Conservation (phyloP, 1,140 invertebrate species). For the Onthophagus taurus region DNA sequence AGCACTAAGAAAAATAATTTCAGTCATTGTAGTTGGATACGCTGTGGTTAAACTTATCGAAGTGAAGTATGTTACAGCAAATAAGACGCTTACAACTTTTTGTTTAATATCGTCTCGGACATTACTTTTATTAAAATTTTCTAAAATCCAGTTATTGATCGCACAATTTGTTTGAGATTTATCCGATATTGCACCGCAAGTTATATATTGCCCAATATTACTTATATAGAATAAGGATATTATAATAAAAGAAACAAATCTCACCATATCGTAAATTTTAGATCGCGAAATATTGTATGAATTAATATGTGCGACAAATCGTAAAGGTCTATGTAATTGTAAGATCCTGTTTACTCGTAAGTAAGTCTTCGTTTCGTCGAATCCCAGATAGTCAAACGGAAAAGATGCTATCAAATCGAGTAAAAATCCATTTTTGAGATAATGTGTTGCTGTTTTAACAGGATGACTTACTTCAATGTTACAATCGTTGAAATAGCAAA, state of each 20-base stretch:
- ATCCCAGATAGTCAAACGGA: slow-evolving; percentile 9
- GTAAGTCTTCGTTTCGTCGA: neutral
- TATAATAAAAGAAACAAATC: slow-evolving; percentile 3
- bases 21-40: neutral
- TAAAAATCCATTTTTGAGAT: slow-evolving; percentile 17
- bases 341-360: slow-evolving; percentile 6
- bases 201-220: neutral
- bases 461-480: slow-evolving; percentile 17
- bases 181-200: neutral
- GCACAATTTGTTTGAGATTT: neutral
- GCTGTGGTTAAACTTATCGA: slow-evolving; percentile 1
- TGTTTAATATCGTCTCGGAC: neutral
- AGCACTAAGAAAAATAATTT: slow-evolving; percentile 5
- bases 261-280: slow-evolving; percentile 1
- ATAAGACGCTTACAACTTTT: neutral
- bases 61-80: neutral
- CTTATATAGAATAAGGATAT: slow-evolving; percentile 1
- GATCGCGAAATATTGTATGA: slow-evolving; percentile 2
- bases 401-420: slow-evolving; percentile 19
- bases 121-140: neutral
- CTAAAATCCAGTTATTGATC: neutral
- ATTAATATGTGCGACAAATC: slow-evolving; percentile 5
- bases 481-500: slow-evolving; percentile 19
- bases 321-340: slow-evolving; percentile 3
- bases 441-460: slow-evolving; percentile 17